Evolutionary conservation across 2,797 vertebrate genomes (phyloP).

Genomic region (Glyptemys insculpta): DNA sequence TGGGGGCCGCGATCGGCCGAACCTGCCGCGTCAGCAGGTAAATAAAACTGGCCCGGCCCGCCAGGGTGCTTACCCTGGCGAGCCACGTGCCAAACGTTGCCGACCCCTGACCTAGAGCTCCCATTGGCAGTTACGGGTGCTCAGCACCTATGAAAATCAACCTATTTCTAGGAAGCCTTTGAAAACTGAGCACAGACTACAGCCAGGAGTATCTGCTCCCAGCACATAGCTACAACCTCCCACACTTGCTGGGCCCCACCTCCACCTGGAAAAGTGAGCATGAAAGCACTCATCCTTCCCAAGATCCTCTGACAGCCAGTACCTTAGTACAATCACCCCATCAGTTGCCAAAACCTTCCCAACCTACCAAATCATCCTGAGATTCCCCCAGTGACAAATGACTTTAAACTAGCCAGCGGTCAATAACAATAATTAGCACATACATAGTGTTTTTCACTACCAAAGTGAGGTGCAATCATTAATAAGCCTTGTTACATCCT

Average conservation of each 20-base stretch:
- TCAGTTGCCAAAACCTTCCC: fast-evolving
- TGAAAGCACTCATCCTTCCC: fast-evolving
- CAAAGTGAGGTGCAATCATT: neutral
- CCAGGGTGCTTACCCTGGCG: no score
- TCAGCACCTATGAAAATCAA: neutral
- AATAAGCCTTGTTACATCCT: neutral
- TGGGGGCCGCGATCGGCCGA: no score
- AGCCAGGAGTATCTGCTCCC: neutral
- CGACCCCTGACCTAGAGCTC: neutral
- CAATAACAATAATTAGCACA: neutral
- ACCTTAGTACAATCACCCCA: neutral
- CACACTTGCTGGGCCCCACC: neutral
- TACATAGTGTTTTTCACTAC: neutral
- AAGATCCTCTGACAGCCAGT: fast-evolving
- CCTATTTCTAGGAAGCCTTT: neutral
- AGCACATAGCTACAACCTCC: neutral
- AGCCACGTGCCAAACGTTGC: no score
- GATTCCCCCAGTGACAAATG: fast-evolving
- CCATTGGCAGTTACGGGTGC: neutral
- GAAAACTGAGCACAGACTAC: neutral
- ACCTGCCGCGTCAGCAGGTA: no score
- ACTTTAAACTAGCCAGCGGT: neutral
- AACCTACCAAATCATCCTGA: neutral
- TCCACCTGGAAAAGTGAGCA: neutral
- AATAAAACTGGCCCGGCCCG: no score